phyloP scores from a whole-genome alignment of 2,797 vertebrate species.

The Gallirallus australis region DNA sequence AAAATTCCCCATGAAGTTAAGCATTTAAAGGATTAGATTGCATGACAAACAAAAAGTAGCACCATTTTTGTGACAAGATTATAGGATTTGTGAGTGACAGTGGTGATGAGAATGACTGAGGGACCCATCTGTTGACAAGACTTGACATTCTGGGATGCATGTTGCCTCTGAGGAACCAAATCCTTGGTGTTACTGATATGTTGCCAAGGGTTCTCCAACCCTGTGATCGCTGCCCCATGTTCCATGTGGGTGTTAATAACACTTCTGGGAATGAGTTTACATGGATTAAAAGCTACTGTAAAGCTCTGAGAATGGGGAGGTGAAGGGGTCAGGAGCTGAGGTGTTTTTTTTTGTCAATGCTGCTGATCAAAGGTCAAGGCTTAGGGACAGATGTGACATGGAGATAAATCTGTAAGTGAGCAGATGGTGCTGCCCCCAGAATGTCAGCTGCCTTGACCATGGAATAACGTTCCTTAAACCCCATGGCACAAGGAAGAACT shows the following conservation, averaged over 20 bases:
- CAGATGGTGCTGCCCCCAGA: constrained; percentile 57
- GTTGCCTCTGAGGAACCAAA: not conserved
- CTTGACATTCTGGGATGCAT: not conserved
- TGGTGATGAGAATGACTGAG: not conserved
- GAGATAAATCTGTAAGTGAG: constrained; percentile 26
- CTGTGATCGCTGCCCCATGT: not conserved
- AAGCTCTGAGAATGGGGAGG: not conserved
- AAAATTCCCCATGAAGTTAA: not conserved
- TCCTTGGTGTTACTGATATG: not conserved
- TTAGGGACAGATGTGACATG: constrained; percentile 27
- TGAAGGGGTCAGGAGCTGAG: constrained; percentile 58
- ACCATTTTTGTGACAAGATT: not conserved
- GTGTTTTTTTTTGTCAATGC: constrained; percentile 50
- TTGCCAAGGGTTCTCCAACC: not conserved
- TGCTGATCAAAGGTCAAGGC: constrained; percentile 47
- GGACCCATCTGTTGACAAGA: not conserved
- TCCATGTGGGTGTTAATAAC: not conserved
- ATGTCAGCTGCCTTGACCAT: constrained; percentile 35
- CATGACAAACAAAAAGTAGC: not conserved
- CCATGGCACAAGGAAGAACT: not conserved
- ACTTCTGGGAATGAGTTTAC: not conserved
- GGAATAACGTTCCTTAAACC: not conserved
- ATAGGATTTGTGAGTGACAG: not conserved
- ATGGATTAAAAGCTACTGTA: constrained; percentile 35
- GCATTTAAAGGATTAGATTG: not conserved